phyloP scores from a whole-genome alignment of 2,797 vertebrate species.

The Astyanax mexicanus region DNA sequence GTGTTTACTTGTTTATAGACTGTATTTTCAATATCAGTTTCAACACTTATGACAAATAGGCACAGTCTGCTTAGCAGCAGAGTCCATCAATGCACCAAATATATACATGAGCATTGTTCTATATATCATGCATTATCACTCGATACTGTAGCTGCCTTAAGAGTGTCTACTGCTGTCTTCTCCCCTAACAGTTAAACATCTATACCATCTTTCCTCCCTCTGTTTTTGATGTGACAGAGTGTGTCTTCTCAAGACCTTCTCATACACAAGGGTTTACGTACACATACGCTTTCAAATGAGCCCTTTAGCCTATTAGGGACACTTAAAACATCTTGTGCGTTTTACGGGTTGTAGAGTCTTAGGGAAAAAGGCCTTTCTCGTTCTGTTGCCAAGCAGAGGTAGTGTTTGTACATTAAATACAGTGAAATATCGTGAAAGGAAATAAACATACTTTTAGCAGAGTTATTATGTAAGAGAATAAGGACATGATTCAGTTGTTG shows the following conservation, averaged over 20 bases:
- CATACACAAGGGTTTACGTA: conserved; percentile 28
- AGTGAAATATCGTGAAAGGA: conserved; percentile 48
- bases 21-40: conserved; percentile 4
- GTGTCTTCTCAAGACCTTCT: conserved; percentile 19
- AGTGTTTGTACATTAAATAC: conserved; percentile 51
- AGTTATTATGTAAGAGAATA: conserved; percentile 41
- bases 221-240: conserved; percentile 12
- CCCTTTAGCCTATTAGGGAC: conserved; percentile 29
- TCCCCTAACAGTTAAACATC: too few species aligned
- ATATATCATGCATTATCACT: conserved; percentile 33
- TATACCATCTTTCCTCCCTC: conserved; percentile 4
- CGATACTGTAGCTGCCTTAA: conserved; percentile 47
- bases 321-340: conserved; percentile 21
- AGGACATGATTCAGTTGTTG: conserved; percentile 19
- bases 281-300: conserved; percentile 37
- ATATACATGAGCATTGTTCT: conserved; percentile 19
- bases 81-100: conserved; percentile 15
- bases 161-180: conserved; percentile 32
- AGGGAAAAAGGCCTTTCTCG: conserved; percentile 34
- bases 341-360: conserved; percentile 51
- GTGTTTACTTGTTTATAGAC: conserved; percentile 15
- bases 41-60: neutral
- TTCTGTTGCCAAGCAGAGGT: conserved; percentile 53
- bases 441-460: conserved; percentile 39
- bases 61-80: neutral